These are phyloP conservation scores for human (Homo sapiens) DNA, from an alignment of 2,113 vertebrate genomes.

Conservation along the genomic window GRCh38 chr2:55272501-55273000, in stretches of 20 bases:
- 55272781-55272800: neutral
- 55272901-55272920: neutral
- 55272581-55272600: neutral
- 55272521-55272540: neutral
- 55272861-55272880: neutral
- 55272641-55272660: neutral
- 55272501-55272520: neutral
- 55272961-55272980: too few relatives aligned
- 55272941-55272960: neutral
- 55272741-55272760: neutral
- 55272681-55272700: neutral
- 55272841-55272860: too few relatives aligned
- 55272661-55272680: neutral
- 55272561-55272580: neutral
- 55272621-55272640: neutral
- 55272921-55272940: neutral
- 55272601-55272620: neutral
- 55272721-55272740: neutral
- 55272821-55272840: neutral
- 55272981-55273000: too few relatives aligned
- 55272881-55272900: neutral
- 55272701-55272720: neutral
- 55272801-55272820: neutral
- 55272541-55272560: neutral
- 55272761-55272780: neutral